Base-by-base conservation (phyloP, 2,113 vertebrate genomes). In the Thymallus thymallus region DNA sequence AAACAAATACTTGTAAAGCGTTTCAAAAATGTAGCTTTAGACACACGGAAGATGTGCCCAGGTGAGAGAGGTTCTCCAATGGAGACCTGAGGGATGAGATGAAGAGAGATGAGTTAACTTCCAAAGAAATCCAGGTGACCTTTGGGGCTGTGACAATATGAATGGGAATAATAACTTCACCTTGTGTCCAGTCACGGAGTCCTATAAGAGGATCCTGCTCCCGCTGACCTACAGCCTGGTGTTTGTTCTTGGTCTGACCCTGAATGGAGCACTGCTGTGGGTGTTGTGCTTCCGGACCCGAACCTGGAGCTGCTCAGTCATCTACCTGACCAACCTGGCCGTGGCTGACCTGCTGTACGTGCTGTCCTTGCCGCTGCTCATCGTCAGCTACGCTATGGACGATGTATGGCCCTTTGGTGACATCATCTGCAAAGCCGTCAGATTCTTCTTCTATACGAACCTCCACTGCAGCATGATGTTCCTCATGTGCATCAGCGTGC, bases 401-500 rank as follows among this genome's bases (percentile, higher is more conserved):
- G 86, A 82, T 74, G 4, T 32, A 4, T 77, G 90, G 93, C 78
- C 67, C 41, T 93, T 93, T 0, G 80, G 90, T 16, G 71, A 86
- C n/a, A 6, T 78, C 71, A 61, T 84, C 2, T 92, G 91, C 82
- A 90, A 80, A 51, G 56, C 32, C 13, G 85, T 88, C 30, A 26
- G 75, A 0, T 93, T 90, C 68, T 79, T 89, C 4, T 91, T 92
- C 58, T 84, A 90, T 0, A 2, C 80, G 30, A 92, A 89, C 81
- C 82, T 92, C 1, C 88, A 92, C 1, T 35, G 90, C 24, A 88
- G 89, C 81, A 75, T 88, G 74, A 77, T 90, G 78, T 86, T 93
- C 10, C 83, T 93, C 1, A 82, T 84, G 32, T 88, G 87, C 82
- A 87, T 89, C 82, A 90, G 91, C 0, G 10, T 88, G 22, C 86